Base-by-base conservation (phyloP, 1,140 invertebrate species). In the Drosophila virilis region DNA sequence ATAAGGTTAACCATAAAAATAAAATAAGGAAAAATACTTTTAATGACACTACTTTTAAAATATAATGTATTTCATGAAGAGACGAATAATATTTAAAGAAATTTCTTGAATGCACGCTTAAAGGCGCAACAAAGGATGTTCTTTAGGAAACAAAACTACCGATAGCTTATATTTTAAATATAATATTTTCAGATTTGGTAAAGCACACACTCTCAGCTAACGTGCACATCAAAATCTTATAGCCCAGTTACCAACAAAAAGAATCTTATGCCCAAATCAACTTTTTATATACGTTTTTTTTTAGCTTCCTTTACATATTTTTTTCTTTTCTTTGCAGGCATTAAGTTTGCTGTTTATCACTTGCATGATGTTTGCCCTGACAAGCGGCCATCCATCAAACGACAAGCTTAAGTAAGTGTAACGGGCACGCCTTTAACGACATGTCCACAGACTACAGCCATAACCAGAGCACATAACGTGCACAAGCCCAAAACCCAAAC, bases 391-490 rank as follows among this genome's bases (percentile, higher is more conserved):
- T 91, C 90, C 90, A 77, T 90, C 90, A 77, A 85, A 86, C 74
- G 90, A 91, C 46, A 91, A 91, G 77, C 90, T 91, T 51, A 91
- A 91, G 90, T 91, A 88, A 91, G 90, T 80, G 69, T 74, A 64
- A 68, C n/a, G 61, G 50, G 46, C 83, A 82, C 79, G 79, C 84
- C 82, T 54, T 77, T 70, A 70, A 77, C 75, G 72, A 79, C 69
- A 59, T 60, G 45, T 52, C 62, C n/a, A 72, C 66, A 42, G 40
- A 46, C 42, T 17, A 37, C 12, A 12, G 37, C 37, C 57, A 45
- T 33, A 51, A 38, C 5, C 42, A 46, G 12, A 45, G 33, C 12
- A 38, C 15, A 17, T 37, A 15, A 6, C n/a, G 6, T 15, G 48
- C n/a, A 9, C 28, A 42, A 6, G 6, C n/a, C 38, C 17, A 42